Evolutionary conservation across 2,797 vertebrate genomes (phyloP).

Genomic region (Nannoperca obscura): DNA sequence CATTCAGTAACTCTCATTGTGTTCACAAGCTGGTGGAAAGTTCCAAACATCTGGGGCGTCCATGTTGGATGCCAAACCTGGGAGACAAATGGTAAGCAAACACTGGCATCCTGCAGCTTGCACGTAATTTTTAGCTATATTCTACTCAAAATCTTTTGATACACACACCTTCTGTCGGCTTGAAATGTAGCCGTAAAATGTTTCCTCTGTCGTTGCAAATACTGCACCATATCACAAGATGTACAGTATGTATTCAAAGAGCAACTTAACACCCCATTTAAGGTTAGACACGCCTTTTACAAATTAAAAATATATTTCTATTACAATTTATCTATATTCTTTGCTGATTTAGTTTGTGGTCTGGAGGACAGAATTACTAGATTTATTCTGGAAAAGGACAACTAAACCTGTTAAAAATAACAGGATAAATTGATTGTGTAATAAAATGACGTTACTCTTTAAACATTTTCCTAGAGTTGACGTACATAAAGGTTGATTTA

Average conservation of each 20-base stretch:
- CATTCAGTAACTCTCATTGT: conserved; percentile 38
- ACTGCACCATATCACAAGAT: neutral
- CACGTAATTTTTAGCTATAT: neutral
- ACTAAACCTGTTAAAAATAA: neutral
- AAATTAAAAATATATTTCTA: neutral
- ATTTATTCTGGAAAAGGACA: neutral
- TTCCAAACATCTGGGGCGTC: conserved; percentile 66
- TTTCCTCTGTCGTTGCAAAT: neutral
- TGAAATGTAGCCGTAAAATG: neutral
- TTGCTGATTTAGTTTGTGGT: neutral
- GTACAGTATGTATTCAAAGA: neutral
- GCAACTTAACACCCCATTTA: neutral
- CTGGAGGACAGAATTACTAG: neutral
- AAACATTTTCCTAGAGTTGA: neutral
- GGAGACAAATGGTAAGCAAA: conserved; percentile 55
- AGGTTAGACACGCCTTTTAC: neutral
- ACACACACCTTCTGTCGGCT: neutral
- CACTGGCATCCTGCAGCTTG: conserved; percentile 32
- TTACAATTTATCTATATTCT: neutral
- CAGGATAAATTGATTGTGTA: neutral
- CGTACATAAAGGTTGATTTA: neutral
- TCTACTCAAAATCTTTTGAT: neutral
- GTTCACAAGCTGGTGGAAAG: conserved; percentile 53
- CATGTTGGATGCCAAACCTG: conserved; percentile 45
- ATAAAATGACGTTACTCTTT: neutral